These are phyloP conservation scores for Rhinella marina DNA, from an alignment of 2,797 vertebrate species.

Conservation along the genomic window DNA sequence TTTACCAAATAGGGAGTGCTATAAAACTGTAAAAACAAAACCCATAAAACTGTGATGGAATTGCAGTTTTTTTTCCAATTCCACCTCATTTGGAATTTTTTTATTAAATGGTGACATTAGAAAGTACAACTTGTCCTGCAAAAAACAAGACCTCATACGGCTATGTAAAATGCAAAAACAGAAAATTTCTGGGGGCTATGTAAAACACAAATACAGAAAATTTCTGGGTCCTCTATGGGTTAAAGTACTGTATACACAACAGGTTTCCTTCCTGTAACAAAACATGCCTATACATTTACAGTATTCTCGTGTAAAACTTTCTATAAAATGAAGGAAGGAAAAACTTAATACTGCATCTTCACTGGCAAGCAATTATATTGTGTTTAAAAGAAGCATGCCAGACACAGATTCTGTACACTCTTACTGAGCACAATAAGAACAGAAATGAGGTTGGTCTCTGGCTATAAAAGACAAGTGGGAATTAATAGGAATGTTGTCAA, in stretches of 20 bases:
- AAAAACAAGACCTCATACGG: too few relatives aligned
- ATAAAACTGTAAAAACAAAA: too few relatives aligned
- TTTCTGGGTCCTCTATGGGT: too few relatives aligned
- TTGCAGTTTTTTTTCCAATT: too few relatives aligned
- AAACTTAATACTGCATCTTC: neutral
- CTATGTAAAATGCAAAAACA: too few relatives aligned
- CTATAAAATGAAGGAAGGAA: neutral
- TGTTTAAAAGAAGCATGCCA: slow-evolving; percentile 42
- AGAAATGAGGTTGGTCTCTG: slow-evolving; percentile 46
- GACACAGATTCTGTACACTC: slow-evolving; percentile 31
- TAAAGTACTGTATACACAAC: neutral
- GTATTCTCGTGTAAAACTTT: neutral
- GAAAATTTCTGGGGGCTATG: too few relatives aligned
- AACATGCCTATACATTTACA: neutral
- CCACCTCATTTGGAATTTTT: too few relatives aligned
- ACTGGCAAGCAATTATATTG: slow-evolving; percentile 25
- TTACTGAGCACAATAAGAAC: slow-evolving; percentile 26
- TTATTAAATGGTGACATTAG: too few relatives aligned
- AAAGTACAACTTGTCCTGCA: too few relatives aligned
- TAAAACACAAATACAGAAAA: too few relatives aligned
- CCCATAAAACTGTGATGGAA: too few relatives aligned
- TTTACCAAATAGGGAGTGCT: too few relatives aligned
- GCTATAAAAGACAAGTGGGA: slow-evolving; percentile 53
- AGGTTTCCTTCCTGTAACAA: neutral
- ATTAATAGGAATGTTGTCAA: slow-evolving; percentile 55